These are phyloP conservation scores for Mesorhabditis spiculigera DNA, from an alignment of 2,888 invertebrate species.

Conservation along the genomic window DNA sequence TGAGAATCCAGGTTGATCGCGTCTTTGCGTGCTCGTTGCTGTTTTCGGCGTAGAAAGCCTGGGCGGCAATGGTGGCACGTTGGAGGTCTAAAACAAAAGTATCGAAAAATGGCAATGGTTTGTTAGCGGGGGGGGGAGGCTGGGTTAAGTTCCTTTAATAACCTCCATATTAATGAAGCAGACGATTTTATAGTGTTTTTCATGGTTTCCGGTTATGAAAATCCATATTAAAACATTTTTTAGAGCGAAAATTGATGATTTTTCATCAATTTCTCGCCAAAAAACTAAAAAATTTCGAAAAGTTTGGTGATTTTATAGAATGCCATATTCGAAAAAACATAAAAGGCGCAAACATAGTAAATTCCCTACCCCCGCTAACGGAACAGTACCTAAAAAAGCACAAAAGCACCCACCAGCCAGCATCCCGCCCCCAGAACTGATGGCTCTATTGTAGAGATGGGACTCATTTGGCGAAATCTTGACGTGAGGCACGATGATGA, in stretches of 20 bases:
- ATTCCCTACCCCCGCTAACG: background rate
- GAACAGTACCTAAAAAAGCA: background rate
- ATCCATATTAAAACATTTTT: no score
- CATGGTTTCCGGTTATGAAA: no score
- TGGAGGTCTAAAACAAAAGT: constrained; percentile 48
- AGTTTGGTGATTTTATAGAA: constrained; percentile 6
- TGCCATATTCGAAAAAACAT: background rate
- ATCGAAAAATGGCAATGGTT: no score
- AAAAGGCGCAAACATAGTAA: no score
- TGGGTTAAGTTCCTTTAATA: no score
- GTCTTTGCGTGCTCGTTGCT: constrained; percentile 35
- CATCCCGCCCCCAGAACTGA: constrained; percentile 53
- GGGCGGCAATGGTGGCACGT: constrained; percentile 57
- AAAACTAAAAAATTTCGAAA: no score
- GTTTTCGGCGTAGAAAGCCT: constrained; percentile 56
- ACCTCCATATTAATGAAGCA: no score
- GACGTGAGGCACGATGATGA: constrained; percentile 57
- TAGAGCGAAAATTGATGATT: no score
- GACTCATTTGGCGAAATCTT: constrained; percentile 53
- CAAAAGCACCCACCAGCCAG: constrained; percentile 46
- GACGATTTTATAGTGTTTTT: no score
- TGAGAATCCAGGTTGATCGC: constrained; percentile 57
- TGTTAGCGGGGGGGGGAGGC: no score
- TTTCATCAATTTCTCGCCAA: no score
- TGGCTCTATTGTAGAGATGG: constrained; percentile 55